Evolutionary conservation across 2,888 invertebrate species (phyloP), one percentile per base, ranked within the genome.

Genomic region (Zygothrica quintamaculata): DNA sequence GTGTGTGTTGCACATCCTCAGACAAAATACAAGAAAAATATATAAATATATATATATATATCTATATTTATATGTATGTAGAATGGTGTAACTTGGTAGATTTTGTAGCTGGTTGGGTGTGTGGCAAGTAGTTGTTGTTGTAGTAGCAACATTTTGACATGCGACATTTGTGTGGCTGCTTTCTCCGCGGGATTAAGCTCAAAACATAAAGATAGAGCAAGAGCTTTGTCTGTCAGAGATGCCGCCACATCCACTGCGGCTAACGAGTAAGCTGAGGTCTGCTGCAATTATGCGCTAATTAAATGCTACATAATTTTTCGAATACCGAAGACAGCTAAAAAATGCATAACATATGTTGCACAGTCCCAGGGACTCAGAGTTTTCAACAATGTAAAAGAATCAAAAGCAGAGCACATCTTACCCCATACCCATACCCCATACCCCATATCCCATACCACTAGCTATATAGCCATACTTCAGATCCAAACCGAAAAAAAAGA

Each of bases 261-360:
- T 47, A 68, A 65, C 47, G 37, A 65, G 60, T 11, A 34, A 50
- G 55, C n/a, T 29, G 29, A 7, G 7, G 29, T 9, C 52, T 47
- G 73, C 73, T 52, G 74, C 80, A 85, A 87, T 85, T 85, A 85
- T 74, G 87, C 85, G 84, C 85, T 85, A 85, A 85, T 85, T 85
- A 85, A 85, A 85, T 87, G 87, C 84, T 66, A 87, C 85, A 87
- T 87, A 79, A 82, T 82, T 82, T 85, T 74, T 74, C 66, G 80
- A 82, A 79, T 85, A 71, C 80, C 77, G 74, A 79, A 81, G 84
- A 81, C 86, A 80, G 75, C 74, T 79, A 80, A 84, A 79, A 84
- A 84, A 84, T 84, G 82, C 85, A 84, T 80, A 84, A 84, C 84
- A 84, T 82, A 74, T 84, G 84, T 82, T 79, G 79, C 67, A 71